Evolutionary conservation across 2,888 invertebrate species (phyloP), one percentile per base, ranked within the genome.

Genomic region (Sesia apiformis): DNA sequence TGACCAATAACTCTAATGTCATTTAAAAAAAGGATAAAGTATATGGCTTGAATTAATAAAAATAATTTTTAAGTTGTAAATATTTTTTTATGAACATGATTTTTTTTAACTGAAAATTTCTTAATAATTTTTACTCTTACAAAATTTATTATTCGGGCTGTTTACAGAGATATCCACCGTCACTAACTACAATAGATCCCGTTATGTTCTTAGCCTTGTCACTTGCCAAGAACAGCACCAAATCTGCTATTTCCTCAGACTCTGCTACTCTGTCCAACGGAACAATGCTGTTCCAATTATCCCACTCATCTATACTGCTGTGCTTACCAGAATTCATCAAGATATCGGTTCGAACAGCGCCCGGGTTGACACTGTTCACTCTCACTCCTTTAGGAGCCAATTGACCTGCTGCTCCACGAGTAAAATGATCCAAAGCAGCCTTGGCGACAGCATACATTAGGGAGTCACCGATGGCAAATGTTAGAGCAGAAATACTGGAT

Each of bases 201-300:
- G 74, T 76, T 0, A 73, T 61, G n/a, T 69, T 64, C 49, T 55
- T 68, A 4, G 73, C 72, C 43, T 67, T 71, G 38, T 72, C 70
- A 55, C 72, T 67, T 0, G 74, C 70, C 38, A 74, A 40, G 52
- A 62, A 70, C 8, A 65, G 40, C 4, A 75, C 63, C 38, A 74
- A 49, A 49, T 74, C 64, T 8, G 66, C 67, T 4, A 70, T 59
- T 52, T 63, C 79, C 6, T 69, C 64, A 0, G 76, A 56, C 1
- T 69, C 62, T 0, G 69, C 60, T 0, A 67, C 51, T 52, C 62
- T 70, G 0, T 67, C 58, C 5, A 79, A 56, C 0, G 69, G 63
- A 0, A 72, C 74, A 4, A 8, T 23, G 7, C 38, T 3, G 38
- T 7, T 39, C 38, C 39, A 50, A 39, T 50, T 38, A 38, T 50